Conservation (phyloP, 2,113 vertebrate genomes). For the Platysternon megacephalum region DNA sequence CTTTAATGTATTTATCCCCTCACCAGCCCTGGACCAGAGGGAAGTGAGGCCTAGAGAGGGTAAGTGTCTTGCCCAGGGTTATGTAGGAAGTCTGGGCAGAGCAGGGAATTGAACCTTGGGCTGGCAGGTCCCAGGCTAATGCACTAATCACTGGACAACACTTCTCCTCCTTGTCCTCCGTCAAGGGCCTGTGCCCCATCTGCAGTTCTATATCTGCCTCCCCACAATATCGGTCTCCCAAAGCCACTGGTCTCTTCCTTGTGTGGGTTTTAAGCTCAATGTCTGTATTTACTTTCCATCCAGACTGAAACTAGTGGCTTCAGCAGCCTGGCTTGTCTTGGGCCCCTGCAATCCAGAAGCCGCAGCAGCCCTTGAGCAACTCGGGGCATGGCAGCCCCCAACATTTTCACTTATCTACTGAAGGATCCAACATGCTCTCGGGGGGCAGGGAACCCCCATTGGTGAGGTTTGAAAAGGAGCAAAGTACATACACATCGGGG, state of each 20-base stretch:
- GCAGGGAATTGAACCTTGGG: not conserved
- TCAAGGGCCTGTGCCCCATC: not conserved
- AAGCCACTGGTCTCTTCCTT: not conserved
- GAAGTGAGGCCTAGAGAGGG: too few relatives aligned
- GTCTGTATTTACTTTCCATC: not conserved
- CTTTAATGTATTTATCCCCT: not conserved
- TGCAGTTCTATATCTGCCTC: not conserved
- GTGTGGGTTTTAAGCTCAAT: too few relatives aligned
- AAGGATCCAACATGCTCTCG: fast-evolving
- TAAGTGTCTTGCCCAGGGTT: not conserved
- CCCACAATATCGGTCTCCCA: not conserved
- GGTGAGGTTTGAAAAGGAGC: not conserved
- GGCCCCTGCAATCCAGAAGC: fast-evolving
- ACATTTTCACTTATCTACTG: fast-evolving
- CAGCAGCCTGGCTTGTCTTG: not conserved
- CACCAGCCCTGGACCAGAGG: not conserved
- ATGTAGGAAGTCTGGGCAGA: not conserved
- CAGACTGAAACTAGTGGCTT: not conserved
- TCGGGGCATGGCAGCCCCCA: fast-evolving
- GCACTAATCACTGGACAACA: not conserved
- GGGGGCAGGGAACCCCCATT: too few relatives aligned
- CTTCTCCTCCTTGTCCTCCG: not conserved
- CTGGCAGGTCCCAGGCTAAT: not conserved
- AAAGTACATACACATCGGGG: not conserved
- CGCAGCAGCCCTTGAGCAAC: fast-evolving